Conservation (phyloP, 1,140 invertebrate species). For the Cepaea nemoralis region DNA sequence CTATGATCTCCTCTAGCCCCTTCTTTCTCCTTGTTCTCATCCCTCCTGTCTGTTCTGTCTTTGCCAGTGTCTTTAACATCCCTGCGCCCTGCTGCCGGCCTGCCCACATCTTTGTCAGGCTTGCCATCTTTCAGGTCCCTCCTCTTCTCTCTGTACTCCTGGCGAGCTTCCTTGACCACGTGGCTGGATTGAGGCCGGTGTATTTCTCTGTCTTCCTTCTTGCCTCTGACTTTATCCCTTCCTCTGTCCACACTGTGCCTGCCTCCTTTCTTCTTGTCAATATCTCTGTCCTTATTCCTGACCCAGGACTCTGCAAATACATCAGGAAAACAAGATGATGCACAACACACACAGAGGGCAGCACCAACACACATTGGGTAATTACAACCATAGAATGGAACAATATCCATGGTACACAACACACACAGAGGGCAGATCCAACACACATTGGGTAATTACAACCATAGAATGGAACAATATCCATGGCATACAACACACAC, state of each 20-base stretch:
- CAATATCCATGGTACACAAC: no score
- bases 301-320: conserved; percentile 15
- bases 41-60: conserved; percentile 1
- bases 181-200: background rate
- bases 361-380: no score
- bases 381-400: no score
- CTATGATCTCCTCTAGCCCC: conserved; percentile 23
- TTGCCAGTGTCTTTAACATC: background rate
- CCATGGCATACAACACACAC: no score
- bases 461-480: no score
- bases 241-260: conserved; percentile 12
- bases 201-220: background rate
- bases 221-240: conserved; percentile 3
- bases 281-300: conserved; percentile 11
- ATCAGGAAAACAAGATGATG: no score
- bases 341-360: no score
- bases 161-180: background rate
- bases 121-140: conserved; percentile 17
- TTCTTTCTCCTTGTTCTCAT: conserved; percentile 8
- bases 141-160: background rate
- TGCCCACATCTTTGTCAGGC: background rate
- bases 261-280: background rate
- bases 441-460: no score
- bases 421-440: no score
- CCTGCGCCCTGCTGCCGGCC: background rate